Evolutionary conservation across 2,888 invertebrate genomes (phyloP).

Genomic region (Synergus umbraculus): DNA sequence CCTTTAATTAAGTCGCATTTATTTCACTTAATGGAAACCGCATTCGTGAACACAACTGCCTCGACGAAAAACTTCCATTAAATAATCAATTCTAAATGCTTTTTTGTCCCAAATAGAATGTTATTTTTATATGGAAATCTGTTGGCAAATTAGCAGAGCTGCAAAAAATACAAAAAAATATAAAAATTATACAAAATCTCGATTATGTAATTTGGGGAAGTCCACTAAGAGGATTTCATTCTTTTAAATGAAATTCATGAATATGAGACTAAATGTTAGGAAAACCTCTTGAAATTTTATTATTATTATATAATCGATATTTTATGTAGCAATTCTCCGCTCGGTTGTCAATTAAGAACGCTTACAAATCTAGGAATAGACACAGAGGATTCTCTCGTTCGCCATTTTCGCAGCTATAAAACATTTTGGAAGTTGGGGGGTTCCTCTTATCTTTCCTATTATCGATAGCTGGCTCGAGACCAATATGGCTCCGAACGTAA

Average conservation of each 20-base stretch:
- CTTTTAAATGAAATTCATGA: too few relatives aligned
- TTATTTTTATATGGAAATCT: neutral
- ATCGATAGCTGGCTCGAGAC: conserved; percentile 75
- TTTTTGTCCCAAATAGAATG: neutral
- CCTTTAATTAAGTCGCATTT: conserved; percentile 77
- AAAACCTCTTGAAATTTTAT: neutral
- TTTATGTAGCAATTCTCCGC: neutral
- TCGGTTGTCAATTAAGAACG: conserved; percentile 14
- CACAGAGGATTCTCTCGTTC: conserved; percentile 44
- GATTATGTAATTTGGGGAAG: too few relatives aligned
- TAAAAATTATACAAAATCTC: too few relatives aligned
- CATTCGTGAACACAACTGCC: conserved; percentile 52
- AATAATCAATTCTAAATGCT: neutral
- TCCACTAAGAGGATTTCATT: too few relatives aligned
- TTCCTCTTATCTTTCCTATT: conserved; percentile 76
- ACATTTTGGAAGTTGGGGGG: conserved; percentile 49
- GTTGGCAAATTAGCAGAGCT: neutral
- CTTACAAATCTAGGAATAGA: conserved; percentile 29
- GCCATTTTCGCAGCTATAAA: conserved; percentile 68
- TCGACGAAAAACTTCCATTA: conserved; percentile 19
- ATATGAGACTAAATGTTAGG: too few relatives aligned
- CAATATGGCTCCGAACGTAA: conserved; percentile 70
- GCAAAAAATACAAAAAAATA: too few relatives aligned
- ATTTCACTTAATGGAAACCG: conserved; percentile 73
- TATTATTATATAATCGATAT: neutral